Evolutionary conservation across 2,113 vertebrate genomes (phyloP).

Genomic region (Panthera tigris): DNA sequence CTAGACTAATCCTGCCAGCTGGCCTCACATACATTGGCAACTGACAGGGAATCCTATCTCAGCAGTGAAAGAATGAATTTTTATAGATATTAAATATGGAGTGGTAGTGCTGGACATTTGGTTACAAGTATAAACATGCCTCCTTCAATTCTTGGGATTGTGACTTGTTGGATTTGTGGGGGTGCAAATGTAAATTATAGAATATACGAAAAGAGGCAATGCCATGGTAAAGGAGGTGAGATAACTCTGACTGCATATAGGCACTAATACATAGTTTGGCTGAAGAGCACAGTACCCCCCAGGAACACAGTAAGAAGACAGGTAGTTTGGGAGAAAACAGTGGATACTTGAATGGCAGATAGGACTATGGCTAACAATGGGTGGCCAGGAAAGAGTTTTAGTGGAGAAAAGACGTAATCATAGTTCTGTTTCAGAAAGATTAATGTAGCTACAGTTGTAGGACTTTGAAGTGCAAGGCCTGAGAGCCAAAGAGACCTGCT

Average conservation of each 20-base stretch:
- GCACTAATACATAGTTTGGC: background rate
- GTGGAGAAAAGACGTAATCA: background rate
- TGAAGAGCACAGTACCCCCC: background rate
- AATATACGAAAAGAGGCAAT: background rate
- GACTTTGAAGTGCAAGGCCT: background rate
- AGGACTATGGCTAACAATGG: background rate
- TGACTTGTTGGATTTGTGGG: background rate
- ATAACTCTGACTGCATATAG: background rate
- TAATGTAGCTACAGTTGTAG: background rate
- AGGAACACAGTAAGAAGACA: background rate
- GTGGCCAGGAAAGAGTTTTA: background rate
- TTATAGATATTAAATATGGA: background rate
- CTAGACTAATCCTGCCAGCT: background rate
- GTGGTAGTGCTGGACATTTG: background rate
- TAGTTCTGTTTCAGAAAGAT: background rate
- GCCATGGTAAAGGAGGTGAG: background rate
- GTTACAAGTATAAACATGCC: background rate
- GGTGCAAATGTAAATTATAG: background rate
- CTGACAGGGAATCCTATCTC: slow-evolving; percentile 5
- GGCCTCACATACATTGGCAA: background rate
- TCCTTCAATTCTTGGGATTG: background rate
- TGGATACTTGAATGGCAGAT: background rate
- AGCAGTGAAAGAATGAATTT: background rate
- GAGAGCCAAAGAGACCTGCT: background rate
- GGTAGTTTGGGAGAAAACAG: background rate